These are phyloP conservation scores for Oreotragus oreotragus DNA, from an alignment of 2,113 vertebrate species.

Conservation along the genomic window DNA sequence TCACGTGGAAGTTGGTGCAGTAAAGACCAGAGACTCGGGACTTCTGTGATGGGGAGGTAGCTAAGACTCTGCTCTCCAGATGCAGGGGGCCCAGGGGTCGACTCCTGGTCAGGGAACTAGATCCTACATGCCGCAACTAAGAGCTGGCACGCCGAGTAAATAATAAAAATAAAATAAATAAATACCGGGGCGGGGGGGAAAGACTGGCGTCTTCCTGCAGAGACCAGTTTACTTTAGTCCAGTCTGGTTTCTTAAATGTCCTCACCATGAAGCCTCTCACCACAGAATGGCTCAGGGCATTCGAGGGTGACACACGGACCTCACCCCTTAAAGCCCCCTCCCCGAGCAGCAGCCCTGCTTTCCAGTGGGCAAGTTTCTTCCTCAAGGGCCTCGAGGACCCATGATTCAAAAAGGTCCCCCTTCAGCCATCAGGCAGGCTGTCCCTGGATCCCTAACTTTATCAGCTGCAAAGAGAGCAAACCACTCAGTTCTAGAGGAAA, in stretches of 20 bases:
- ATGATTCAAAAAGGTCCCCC: rapidly evolving
- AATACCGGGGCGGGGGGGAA: rapidly evolving
- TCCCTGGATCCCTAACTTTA: rapidly evolving
- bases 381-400: rapidly evolving
- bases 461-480: background rate
- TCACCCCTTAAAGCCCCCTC: background rate
- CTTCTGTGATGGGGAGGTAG: rapidly evolving
- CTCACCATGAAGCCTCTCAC: rapidly evolving
- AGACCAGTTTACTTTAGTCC: too few relatives aligned
- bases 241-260: background rate
- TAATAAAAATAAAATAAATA: background rate
- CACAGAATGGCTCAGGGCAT: background rate
- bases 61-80: background rate
- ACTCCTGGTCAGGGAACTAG: background rate
- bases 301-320: rapidly evolving
- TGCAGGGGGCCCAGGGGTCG: background rate
- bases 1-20: rapidly evolving
- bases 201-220: background rate
- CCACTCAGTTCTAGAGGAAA: background rate
- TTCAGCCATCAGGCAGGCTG: rapidly evolving
- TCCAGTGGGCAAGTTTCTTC: rapidly evolving
- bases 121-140: rapidly evolving
- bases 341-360: rapidly evolving
- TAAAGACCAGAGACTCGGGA: rapidly evolving
- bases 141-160: background rate